Evolutionary conservation across 2,888 invertebrate species (phyloP), one percentile per base, ranked within the genome.

Genomic region (Troides oblongomaculatus): DNA sequence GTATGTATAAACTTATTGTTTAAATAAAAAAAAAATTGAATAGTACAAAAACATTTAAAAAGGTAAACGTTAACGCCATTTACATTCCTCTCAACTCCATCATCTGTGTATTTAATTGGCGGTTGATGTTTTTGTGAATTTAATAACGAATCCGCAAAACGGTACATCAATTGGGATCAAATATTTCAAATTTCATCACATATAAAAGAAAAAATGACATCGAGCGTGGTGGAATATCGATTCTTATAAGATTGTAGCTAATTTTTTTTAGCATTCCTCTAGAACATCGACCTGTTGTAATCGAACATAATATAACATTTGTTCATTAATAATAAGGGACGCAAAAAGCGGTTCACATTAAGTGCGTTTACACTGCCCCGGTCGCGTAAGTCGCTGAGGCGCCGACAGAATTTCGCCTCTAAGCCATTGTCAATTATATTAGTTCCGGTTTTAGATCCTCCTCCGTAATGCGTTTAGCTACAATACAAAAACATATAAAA

Each of bases 401-500:
- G 71, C 66, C 70, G 46, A 64, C 61, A 59, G 70, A 70, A 74
- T 76, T 75, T 76, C 77, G 75, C 71, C 74, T 74, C 74, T 72
- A 72, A 71, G 74, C 79, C 80, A 86, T 87, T 89, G 84, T 83
- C 86, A 88, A 88, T 87, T 86, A 86, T 76, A 64, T 79, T 81
- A 87, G 90, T 90, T 91, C 91, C 91, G 90, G 88, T 88, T 92
- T 75, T 78, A 87, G 84, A 89, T 92, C 90, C 89, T 90, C 85
- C 81, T 90, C 77, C 68, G 79, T 86, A 86, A 87, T 86, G 81
- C 80, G 80, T 84, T 79, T 81, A 78, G 77, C 74, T 74, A 77
- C 75, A 73, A 65, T 73, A 76, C 83, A 84, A 79, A 83, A 79
- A 74, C 73, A 74, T 79, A 79, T 84, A 85, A 86, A 85, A 83